These are phyloP conservation scores for Drosophila limbata DNA, from an alignment of 2,888 invertebrate species.

Conservation along the genomic window DNA sequence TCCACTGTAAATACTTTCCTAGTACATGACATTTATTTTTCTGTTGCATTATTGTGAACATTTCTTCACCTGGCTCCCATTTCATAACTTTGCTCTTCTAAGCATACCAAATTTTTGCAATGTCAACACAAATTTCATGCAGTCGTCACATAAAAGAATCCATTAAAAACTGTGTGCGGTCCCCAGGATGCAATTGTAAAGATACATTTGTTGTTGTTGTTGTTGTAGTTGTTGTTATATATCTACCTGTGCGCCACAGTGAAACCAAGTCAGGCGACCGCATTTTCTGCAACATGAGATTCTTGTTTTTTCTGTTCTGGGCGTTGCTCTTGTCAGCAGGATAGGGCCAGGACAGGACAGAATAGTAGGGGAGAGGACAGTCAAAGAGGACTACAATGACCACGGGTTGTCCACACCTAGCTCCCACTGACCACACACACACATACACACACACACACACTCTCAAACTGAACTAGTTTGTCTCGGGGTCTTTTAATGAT, in stretches of 20 bases:
- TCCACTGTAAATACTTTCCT: not conserved
- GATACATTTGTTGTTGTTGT: conserved; percentile 10
- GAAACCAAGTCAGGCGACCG: conserved; percentile 37
- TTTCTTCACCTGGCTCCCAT: conserved; percentile 1
- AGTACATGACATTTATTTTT: not conserved
- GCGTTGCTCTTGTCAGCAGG: conserved; percentile 76
- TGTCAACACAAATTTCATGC: conserved; percentile 76
- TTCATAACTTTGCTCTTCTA: not conserved
- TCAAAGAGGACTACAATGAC: conserved; percentile 45
- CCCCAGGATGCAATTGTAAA: conserved; percentile 36
- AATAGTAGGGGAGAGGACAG: conserved; percentile 32
- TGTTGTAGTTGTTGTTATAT: conserved; percentile 3
- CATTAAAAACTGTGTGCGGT: conserved; percentile 68
- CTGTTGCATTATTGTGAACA: not conserved
- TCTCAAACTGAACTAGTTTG: conserved; percentile 39
- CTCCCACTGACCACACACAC: conserved; percentile 73
- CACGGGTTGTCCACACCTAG: conserved; percentile 78
- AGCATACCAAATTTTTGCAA: conserved; percentile 65
- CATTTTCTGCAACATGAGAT: conserved; percentile 47
- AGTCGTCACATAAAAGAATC: conserved; percentile 33
- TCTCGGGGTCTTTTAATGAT: conserved; percentile 66
- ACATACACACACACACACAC: conserved; percentile 22
- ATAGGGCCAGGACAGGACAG: conserved; percentile 42
- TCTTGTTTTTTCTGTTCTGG: conserved; percentile 43
- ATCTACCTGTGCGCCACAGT: conserved; percentile 55